Evolutionary conservation across 2,888 invertebrate species (phyloP).

Genomic region (Sarcophaga variegata): DNA sequence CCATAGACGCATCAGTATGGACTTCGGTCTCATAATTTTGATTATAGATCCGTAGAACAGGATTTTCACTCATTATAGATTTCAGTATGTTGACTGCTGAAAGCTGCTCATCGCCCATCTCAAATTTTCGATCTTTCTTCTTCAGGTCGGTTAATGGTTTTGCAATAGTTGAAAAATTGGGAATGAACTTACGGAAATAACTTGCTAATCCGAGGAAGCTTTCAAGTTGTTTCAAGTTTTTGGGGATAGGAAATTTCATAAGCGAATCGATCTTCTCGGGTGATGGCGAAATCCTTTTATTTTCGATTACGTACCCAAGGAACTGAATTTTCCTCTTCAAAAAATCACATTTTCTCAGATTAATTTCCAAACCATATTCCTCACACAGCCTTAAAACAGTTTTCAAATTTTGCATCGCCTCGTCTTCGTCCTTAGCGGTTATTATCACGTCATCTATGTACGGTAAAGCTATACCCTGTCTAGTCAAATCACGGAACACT

Average conservation of each 20-base stretch:
- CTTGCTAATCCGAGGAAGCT: conserved; percentile 74
- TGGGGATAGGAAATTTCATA: conserved; percentile 46
- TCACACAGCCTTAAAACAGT: no score
- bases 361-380: no score
- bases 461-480: neutral
- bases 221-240: conserved; percentile 71
- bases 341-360: no score
- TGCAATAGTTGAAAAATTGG: conserved; percentile 56
- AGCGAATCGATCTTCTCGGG: no score
- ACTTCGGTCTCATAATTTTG: conserved; percentile 48
- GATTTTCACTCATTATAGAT: conserved; percentile 46
- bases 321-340: no score
- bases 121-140: conserved; percentile 68
- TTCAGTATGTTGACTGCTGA: conserved; percentile 68
- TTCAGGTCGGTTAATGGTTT: conserved; percentile 69
- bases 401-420: no score
- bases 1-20: conserved; percentile 49
- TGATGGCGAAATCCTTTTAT: no score
- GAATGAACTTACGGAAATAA: conserved; percentile 69
- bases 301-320: no score
- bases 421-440: no score
- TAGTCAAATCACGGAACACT: neutral
- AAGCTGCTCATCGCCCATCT: conserved; percentile 66
- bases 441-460: no score
- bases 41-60: conserved; percentile 63